Conservation (phyloP, 2,113 vertebrate species). For the Falco punctatus region DNA sequence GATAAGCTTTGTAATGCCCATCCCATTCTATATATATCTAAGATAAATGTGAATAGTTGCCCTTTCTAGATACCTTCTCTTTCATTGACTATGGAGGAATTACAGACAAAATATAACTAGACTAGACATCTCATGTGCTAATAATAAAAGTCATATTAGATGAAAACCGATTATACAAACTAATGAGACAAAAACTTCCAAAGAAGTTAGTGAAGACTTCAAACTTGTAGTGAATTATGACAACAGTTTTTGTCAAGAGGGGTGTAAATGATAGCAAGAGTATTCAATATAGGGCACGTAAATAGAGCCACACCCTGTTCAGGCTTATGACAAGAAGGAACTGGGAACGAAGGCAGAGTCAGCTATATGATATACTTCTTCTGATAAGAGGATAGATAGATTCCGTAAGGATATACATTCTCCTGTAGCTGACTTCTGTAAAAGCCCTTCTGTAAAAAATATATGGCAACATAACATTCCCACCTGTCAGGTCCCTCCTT, state of each 20-base stretch:
- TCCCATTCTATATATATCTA: not conserved
- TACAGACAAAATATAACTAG: not conserved
- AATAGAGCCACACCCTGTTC: not conserved
- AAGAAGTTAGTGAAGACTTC: not conserved
- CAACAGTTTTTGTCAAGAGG: not conserved
- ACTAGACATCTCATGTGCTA: not conserved
- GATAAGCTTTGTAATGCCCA: not conserved
- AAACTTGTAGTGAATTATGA: not conserved
- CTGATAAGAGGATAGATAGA: not conserved
- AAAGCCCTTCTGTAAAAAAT: not conserved
- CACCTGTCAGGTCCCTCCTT: not conserved
- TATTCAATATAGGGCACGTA: not conserved
- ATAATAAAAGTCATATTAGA: not conserved
- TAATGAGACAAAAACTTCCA: not conserved
- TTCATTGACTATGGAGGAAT: not conserved
- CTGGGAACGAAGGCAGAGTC: not conserved
- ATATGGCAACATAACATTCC: not conserved
- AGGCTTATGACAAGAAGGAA: not conserved
- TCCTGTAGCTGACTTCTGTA: not conserved
- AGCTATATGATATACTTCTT: not conserved
- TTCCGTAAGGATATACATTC: not conserved
- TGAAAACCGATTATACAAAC: not conserved
- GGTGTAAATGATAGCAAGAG: not conserved
- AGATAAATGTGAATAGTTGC: not conserved
- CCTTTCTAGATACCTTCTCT: not conserved